Evolutionary conservation across 2,888 invertebrate genomes (phyloP), one percentile per base, ranked within the genome.

Genomic region (Synanthedon formicaeformis): DNA sequence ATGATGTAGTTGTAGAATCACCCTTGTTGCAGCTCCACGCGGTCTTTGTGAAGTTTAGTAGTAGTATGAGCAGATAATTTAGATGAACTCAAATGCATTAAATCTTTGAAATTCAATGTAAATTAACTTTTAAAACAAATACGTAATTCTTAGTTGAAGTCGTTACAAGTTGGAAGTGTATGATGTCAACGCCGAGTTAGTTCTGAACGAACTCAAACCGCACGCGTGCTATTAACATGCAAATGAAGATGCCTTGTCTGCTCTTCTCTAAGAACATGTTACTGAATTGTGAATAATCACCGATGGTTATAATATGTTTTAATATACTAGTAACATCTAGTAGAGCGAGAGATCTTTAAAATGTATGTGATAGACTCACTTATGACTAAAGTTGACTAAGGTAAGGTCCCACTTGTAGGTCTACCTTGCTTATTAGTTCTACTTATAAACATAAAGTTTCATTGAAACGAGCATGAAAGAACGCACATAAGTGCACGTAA

Each of bases 221-320:
- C 72, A 69, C 67, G 67, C 61, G 63, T 62, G 63, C 71, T 66
- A 81, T 83, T 83, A 82, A 75, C 75, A 82, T 82, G 81, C 73
- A 81, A 82, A 83, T 81, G 76, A 81, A 73, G 68, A 69, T 67
- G 72, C 71, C 67, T 63, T 69, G 73, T 70, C 72, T 69, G 67
- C 63, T 61, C 65, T 66, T 61, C 64, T 8, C 45, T 45, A 45
- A 62, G 65, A 65, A 69, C 65, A 67, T 65, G 61, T 60, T 61
- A 10, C n/a, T 45, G n/a, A n/a, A 67, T 63, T 64, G 34, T 61
- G 67, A 59, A 59, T 61, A 55, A 57, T 60, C 60, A 70, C 66
- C 66, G 68, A 66, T 72, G 65, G 60, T 61, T 61, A 65, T 61
- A 65, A 64, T 65, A 64, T 60, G 57, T 49, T 58, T 57, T 57